Evolutionary conservation across 1,140 invertebrate genomes (phyloP).

Genomic region (Apocrypta bakeri): DNA sequence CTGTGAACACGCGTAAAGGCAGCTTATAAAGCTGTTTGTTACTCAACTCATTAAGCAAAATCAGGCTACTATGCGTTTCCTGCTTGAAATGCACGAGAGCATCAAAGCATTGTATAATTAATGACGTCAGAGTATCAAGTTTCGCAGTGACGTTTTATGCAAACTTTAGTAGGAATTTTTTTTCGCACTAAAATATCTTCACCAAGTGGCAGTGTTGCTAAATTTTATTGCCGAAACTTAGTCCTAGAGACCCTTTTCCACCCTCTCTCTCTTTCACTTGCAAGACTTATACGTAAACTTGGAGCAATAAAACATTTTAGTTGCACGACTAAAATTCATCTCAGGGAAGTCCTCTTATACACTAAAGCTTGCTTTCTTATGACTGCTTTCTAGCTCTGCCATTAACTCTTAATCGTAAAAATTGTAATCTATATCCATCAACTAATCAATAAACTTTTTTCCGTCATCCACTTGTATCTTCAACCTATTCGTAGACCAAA

Average conservation of each 20-base stretch:
- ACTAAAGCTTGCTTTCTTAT: slow-evolving; percentile 1
- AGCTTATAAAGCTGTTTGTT: background rate
- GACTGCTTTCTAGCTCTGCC: background rate
- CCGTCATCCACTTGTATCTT: background rate
- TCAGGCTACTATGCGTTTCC: background rate
- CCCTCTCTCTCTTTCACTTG: background rate
- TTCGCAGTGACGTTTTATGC: slow-evolving; percentile 6
- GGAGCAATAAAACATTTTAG: slow-evolving; percentile 27
- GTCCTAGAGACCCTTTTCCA: background rate
- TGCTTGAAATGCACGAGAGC: background rate
- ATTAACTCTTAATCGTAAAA: slow-evolving; percentile 29
- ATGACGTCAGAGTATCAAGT: slow-evolving; percentile 4
- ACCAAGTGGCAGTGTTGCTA: background rate
- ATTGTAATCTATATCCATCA: background rate
- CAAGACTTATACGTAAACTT: slow-evolving; percentile 22
- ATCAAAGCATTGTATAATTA: slow-evolving; percentile 23
- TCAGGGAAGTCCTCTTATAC: background rate
- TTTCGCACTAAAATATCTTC: slow-evolving; percentile 6
- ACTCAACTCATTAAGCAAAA: background rate
- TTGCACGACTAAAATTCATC: slow-evolving; percentile 30
- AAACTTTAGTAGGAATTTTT: background rate
- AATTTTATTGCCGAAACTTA: slow-evolving; percentile 41
- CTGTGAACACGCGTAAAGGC: no score
- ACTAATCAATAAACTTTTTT: slow-evolving; percentile 16
- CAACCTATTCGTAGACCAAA: no score